Conservation (phyloP, 2,113 vertebrate species). For the Mus spicilegus region DNA sequence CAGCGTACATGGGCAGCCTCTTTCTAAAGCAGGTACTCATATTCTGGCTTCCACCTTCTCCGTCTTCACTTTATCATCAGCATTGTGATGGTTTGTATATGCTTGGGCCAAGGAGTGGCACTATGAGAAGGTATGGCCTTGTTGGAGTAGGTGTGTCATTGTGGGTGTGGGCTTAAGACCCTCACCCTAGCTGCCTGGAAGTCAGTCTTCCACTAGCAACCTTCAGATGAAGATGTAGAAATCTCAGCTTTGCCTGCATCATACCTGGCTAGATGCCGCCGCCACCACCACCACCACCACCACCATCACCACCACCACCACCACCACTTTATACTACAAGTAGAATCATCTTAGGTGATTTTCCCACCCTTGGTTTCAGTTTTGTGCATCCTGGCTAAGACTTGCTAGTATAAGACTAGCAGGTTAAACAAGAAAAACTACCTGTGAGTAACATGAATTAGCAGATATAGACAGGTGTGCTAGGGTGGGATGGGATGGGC, state of each 20-base stretch:
- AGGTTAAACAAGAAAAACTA: neutral
- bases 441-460: neutral
- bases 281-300: too few species aligned
- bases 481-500: neutral
- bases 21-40: neutral
- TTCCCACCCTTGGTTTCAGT: slow-evolving; percentile 43
- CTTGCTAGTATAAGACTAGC: neutral
- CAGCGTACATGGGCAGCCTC: neutral
- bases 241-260: too few species aligned
- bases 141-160: too few species aligned
- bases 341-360: neutral
- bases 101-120: too few species aligned
- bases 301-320: neutral
- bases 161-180: too few species aligned
- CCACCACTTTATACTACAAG: too few species aligned
- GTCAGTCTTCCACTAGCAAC: too few species aligned
- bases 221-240: too few species aligned
- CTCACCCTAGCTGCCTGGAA: too few species aligned
- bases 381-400: neutral
- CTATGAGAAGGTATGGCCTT: too few species aligned
- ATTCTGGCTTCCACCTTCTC: neutral
- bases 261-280: too few species aligned
- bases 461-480: neutral
- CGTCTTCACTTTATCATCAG: neutral
- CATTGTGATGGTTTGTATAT: too few species aligned